Base-by-base conservation (phyloP, 2,888 invertebrate species). In the Chromoteleia sp. region DNA sequence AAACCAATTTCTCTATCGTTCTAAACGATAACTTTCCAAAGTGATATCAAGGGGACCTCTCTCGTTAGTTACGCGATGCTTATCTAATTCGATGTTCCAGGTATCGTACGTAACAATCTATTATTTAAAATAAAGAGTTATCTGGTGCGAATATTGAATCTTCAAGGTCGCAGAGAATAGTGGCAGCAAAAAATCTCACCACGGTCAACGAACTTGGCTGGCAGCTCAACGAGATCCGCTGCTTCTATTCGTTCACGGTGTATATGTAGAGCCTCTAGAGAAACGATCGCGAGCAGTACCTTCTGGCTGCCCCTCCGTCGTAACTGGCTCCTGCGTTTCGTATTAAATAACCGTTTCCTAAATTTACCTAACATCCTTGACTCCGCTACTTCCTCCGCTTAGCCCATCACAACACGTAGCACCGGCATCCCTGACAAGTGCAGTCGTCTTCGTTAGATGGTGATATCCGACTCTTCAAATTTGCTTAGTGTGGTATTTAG, bases 131-230 rank as follows among this genome's bases (percentile, higher is more conserved):
- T 56, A 86, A 87, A 87, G 88, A 89, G 88, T 90, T 91, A 91
- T 91, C 90, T 90, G 88, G 90, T 89, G 90, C 90, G 89, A 87
- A 88, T 90, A 90, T 90, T 90, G 89, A 91, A 91, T 91, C 87
- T 89, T 90, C 91, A 91, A 86, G 85, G 84, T 74, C 85, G 84
- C 84, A 85, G 85, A 85, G 65, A 65, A 86, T 86, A 88, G 88
- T 82, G 86, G 83, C 85, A 84, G 85, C 78, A 85, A 88, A 86
- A 87, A 87, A 88, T 90, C 90, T 85, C 88, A 88, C 85, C 86
- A 87, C 90, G 91, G 91, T 91, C 91, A 88, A 88, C 85, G 91
- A 91, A 89, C 86, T 50, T 50, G 7, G 14, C 15, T 43, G 39
- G 25, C 67, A 48, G 54, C 74, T 77, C 65, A 56, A 39, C 63